Base-by-base conservation (phyloP, 2,888 invertebrate species). In the Autographa gamma region DNA sequence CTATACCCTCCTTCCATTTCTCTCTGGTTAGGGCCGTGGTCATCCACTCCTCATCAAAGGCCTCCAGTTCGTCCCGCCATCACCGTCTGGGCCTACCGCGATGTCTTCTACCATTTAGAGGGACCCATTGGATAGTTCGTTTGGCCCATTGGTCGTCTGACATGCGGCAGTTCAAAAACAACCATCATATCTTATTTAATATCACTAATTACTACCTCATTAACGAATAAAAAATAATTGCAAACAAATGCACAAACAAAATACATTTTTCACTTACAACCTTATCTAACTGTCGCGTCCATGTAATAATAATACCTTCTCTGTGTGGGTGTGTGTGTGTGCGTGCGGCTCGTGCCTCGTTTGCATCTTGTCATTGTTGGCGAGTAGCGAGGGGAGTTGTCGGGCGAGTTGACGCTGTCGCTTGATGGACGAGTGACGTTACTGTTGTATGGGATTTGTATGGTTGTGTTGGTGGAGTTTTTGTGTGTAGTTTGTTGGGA, bases 211-310 rank as follows among this genome's bases (percentile, higher is more conserved):
- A 48, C 2, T 6, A 48, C 14, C 16, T n/a, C 48, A 48, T 5
- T n/a, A 19, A 18, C 18, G 2, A 13, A 0, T 11, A 9, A 25
- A 19, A 19, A 19, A 56, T 19, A 56, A 56, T 56, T 25, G 13
- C 54, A 56, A 56, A 11, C 54, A 56, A 56, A 11, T 56, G 54
- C 25, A 56, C 13, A 13, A 48, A 19, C 18, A 56, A 25, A 56
- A 18, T 25, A 81, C 68, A 86, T 80, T 89, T 89, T 87, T 88
- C 91, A 91, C 83, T 87, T 90, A 86, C 89, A 79, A 83, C 82
- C 69, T 63, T 76, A 73, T 69, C 75, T 73, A 72, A 74, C 82
- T 86, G 84, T 85, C 73, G 76, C 74, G 79, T 84, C 83, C 87
- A 85, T 72, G 90, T 87, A 87, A 84, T 88, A 86, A 86, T 85